Evolutionary conservation across 2,113 vertebrate species (phyloP), one percentile per base, ranked within the genome.

Genomic region (Menidia beryllina): DNA sequence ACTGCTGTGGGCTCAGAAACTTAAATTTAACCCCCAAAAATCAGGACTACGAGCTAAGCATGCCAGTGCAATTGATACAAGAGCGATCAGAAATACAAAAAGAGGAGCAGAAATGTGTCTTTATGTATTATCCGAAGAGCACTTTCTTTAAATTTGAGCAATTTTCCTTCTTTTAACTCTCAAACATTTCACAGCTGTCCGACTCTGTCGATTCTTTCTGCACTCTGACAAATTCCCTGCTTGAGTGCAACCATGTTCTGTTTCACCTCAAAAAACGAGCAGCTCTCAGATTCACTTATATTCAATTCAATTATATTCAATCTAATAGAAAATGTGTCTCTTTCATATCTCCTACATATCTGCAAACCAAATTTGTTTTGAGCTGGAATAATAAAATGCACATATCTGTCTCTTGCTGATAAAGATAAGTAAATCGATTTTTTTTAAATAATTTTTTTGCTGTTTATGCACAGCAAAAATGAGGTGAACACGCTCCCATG

Each of bases 1-100:
- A 24, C 25, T 11, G 4, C 7, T 21, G 19, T 21, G 23, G 26
- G 15, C 11, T 53, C 21, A 58, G n/a, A 39, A 54, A 5, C 26
- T 45, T 39, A 56, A 67, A 67, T 66, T 39, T 49, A 24, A 12
- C n/a, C n/a, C n/a, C n/a, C 9, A 30, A 15, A n/a, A 56, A 56
- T 41, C 39, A 54, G 17, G 15, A 54, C 4, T 24, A 24, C 17
- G 7, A 54, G 52, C 19, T 27, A 8, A 7, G 57, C 12, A 1
- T 41, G 15, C 39, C 13, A 17, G 39, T 15, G 15, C 13, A 41
- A 2, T 41, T 39, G 13, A 39, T 39, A 14, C 38, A 41, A 17
- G 14, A 45, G 17, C 17, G 41, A 45, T 45, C 17, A 7, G 41
- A 45, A 45, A 19, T 2, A 17, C 41, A 7, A 15, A n/a, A 45